Percentiles rank a stretch among this genome's conserved stretches.
These are phyloP conservation scores for Sepiola atlantica DNA, from an alignment of 2,888 invertebrate species.

Conservation along the genomic window DNA sequence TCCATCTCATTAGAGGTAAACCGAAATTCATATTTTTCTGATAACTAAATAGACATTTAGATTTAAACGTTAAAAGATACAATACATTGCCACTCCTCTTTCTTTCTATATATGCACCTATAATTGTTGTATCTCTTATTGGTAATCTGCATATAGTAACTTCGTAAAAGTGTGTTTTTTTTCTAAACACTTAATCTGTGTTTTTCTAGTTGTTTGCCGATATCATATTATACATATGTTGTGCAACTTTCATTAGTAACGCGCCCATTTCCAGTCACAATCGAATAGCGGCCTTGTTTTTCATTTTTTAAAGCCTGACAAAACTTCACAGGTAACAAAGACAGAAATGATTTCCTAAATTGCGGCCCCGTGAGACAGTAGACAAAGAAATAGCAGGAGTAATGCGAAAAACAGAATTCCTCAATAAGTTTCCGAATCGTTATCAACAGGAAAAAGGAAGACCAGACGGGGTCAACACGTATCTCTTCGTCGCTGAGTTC, in stretches of 20 bases:
- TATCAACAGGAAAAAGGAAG: conserved; percentile 57
- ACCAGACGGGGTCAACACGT: conserved; percentile 61
- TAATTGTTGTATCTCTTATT: too few species aligned
- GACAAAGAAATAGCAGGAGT: conserved; percentile 69
- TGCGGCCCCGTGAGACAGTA: conserved; percentile 66
- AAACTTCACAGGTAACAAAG: not conserved
- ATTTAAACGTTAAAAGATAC: too few species aligned
- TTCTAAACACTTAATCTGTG: too few species aligned
- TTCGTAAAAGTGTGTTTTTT: too few species aligned
- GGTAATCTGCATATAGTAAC: too few species aligned
- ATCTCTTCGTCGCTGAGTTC: conserved; percentile 60
- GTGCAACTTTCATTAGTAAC: conserved; percentile 39
- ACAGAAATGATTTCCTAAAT: conserved; percentile 57
- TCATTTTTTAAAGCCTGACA: not conserved
- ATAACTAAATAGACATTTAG: too few species aligned
- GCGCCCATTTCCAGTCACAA: conserved; percentile 43
- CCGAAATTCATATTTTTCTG: too few species aligned
- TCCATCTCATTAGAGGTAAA: too few species aligned
- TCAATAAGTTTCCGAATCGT: conserved; percentile 65
- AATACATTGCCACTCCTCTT: too few species aligned
- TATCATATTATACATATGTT: conserved; percentile 23
- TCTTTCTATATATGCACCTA: too few species aligned
- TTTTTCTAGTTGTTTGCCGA: not conserved
- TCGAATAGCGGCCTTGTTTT: not conserved
- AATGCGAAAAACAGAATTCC: conserved; percentile 68